phyloP scores from a whole-genome alignment of 2,888 invertebrate species.

The Halictus quadricinctus region DNA sequence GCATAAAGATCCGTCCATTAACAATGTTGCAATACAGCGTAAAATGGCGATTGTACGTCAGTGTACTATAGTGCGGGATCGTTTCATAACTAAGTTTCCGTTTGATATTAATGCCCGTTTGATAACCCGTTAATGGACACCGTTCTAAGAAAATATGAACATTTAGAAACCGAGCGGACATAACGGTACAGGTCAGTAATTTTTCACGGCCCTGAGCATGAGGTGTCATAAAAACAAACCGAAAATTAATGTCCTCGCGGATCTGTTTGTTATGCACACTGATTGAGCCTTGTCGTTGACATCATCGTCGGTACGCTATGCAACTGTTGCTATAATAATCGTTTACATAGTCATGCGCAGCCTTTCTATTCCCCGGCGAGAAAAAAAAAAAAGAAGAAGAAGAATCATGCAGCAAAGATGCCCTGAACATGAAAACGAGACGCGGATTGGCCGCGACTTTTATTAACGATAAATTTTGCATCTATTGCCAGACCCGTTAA shows the following conservation, averaged over 20 bases:
- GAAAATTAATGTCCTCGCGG: slow-evolving; percentile 41
- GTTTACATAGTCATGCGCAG: slow-evolving; percentile 71
- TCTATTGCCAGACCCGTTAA: neutral
- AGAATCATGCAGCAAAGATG: slow-evolving; percentile 28
- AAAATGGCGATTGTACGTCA: neutral
- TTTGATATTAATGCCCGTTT: neutral
- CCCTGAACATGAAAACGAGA: slow-evolving; percentile 27
- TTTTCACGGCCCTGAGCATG: slow-evolving; percentile 30
- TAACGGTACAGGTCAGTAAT: slow-evolving; percentile 26
- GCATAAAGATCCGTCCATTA: neutral
- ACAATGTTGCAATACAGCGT: neutral
- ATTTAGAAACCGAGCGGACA: neutral
- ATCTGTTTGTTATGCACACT: slow-evolving; percentile 44
- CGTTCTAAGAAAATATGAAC: neutral
- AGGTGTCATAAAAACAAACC: slow-evolving; percentile 17
- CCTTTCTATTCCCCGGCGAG: slow-evolving; percentile 52
- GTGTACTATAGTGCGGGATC: neutral
- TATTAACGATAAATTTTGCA: slow-evolving; percentile 54
- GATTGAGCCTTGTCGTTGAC: slow-evolving; percentile 64
- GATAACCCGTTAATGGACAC: neutral
- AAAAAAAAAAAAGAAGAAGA: slow-evolving; percentile 58
- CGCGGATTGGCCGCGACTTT: slow-evolving; percentile 24
- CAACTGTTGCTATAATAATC: slow-evolving; percentile 69
- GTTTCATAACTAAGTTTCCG: slow-evolving; percentile 11
- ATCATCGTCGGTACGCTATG: slow-evolving; percentile 67